phyloP scores from a whole-genome alignment of 2,888 invertebrate species.

The Drosophila longiperda region DNA sequence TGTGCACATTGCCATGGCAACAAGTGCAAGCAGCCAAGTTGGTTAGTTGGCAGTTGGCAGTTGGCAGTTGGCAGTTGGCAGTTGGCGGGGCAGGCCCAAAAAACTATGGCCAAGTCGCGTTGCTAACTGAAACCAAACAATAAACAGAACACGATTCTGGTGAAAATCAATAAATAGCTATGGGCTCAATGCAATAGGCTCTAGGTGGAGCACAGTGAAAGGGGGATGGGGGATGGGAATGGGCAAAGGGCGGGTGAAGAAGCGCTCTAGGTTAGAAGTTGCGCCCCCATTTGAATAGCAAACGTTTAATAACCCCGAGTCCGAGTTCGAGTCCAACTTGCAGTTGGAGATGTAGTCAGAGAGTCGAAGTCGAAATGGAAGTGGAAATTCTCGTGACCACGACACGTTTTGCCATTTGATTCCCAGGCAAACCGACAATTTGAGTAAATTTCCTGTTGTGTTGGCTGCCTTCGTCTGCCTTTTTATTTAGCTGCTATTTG shows the following conservation, averaged over 20 bases:
- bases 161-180: constrained; percentile 66
- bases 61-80: background rate
- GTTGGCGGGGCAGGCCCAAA: constrained; percentile 27
- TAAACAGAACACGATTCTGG: constrained; percentile 56
- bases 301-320: constrained; percentile 27
- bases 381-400: constrained; percentile 41
- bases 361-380: constrained; percentile 11
- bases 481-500: constrained; percentile 42
- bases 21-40: constrained; percentile 60
- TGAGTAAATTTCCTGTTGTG: constrained; percentile 70
- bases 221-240: background rate
- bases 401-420: constrained; percentile 77
- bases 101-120: constrained; percentile 54
- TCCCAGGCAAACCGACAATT: constrained; percentile 66
- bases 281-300: constrained; percentile 35
- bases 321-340: constrained; percentile 11
- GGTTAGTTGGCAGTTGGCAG: background rate
- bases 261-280: constrained; percentile 28
- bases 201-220: constrained; percentile 6
- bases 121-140: constrained; percentile 68
- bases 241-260: constrained; percentile 7
- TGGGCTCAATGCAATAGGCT: constrained; percentile 3
- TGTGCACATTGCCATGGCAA: constrained; percentile 76
- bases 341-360: constrained; percentile 6
- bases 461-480: constrained; percentile 20